Percentiles rank a stretch among this genome's conserved stretches.
phyloP scores from a whole-genome alignment of 1,140 invertebrate genomes.

The Myzus persicae region DNA sequence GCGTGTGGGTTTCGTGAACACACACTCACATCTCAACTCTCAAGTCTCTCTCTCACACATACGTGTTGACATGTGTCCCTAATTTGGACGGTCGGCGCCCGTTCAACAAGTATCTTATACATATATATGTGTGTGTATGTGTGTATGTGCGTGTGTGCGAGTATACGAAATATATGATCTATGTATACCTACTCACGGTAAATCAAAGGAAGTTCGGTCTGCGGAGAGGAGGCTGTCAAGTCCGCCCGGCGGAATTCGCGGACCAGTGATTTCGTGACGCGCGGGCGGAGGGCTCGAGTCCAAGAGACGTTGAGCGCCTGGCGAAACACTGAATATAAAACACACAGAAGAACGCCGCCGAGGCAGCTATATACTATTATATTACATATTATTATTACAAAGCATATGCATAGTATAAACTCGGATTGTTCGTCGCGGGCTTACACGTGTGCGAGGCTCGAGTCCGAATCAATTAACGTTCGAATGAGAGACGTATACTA shows the following conservation, averaged over 20 bases:
- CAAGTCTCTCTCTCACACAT: background rate
- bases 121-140: background rate
- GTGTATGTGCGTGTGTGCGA: too few species aligned
- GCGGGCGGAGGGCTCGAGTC: slow-evolving; percentile 11
- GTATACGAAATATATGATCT: background rate
- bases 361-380: background rate
- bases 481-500: background rate
- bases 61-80: slow-evolving; percentile 56
- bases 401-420: background rate
- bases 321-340: background rate
- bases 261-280: slow-evolving; percentile 53
- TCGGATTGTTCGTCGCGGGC: background rate
- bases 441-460: background rate
- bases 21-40: background rate
- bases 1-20: background rate
- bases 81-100: slow-evolving; percentile 55
- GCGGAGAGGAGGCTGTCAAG: slow-evolving; percentile 51
- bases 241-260: background rate
- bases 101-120: slow-evolving; percentile 40
- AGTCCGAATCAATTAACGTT: slow-evolving; percentile 46
- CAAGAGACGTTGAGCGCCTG: background rate
- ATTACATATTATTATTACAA: slow-evolving; percentile 4
- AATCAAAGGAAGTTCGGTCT: slow-evolving; percentile 59
- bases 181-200: slow-evolving; percentile 11
- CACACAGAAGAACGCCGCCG: background rate